These are phyloP conservation scores for Lampropteryx suffumata DNA, from an alignment of 2,888 invertebrate species.

Conservation along the genomic window DNA sequence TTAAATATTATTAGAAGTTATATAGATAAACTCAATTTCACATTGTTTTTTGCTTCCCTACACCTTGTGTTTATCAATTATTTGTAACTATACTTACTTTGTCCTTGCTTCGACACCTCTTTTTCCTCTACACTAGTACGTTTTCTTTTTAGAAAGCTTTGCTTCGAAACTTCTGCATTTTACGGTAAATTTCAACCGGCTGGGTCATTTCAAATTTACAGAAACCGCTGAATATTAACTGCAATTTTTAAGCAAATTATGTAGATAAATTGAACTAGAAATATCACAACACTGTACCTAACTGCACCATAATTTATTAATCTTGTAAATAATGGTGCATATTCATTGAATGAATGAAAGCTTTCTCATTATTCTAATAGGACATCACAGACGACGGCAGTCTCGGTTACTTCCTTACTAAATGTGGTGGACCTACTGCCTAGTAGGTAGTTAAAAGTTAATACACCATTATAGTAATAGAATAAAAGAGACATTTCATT, in stretches of 20 bases:
- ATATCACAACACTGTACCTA: not conserved
- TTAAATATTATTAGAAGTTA: conserved; percentile 1
- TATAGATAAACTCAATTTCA: not conserved
- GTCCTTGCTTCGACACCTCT: conserved; percentile 3
- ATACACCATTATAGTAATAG: no score
- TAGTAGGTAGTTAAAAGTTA: no score
- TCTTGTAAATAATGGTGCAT: conserved; percentile 14
- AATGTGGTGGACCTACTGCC: no score
- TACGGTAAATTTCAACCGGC: not conserved
- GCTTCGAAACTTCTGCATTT: not conserved
- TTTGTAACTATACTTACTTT: conserved; percentile 19
- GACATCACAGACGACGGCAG: no score
- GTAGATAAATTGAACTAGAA: conserved; percentile 1
- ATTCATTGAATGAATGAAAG: conserved; percentile 14
- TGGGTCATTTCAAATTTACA: not conserved
- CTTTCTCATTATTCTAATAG: conserved; percentile 6
- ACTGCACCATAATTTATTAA: conserved; percentile 14
- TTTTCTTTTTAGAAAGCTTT: not conserved
- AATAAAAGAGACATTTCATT: conserved; percentile 14
- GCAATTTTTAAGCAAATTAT: no score
- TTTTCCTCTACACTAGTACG: not conserved
- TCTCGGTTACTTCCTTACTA: no score
- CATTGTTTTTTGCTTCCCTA: not conserved
- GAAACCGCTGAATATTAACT: no score
- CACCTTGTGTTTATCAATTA: conserved; percentile 17